Percentiles rank a stretch among this genome's conserved stretches.
Evolutionary conservation across 2,888 invertebrate species (phyloP).

Genomic region (Eupithecia inturbata): DNA sequence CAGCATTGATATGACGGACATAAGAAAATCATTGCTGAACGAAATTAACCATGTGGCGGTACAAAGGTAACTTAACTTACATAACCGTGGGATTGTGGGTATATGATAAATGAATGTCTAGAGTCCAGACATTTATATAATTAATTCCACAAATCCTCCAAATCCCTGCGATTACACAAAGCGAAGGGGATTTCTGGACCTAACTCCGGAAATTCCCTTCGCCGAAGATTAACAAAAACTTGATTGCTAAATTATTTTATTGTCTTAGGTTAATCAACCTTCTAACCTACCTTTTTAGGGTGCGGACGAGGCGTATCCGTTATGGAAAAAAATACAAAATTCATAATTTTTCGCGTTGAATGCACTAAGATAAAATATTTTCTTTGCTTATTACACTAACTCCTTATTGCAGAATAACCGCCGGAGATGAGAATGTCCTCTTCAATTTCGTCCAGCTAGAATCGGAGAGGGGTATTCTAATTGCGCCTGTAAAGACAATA

Average conservation of each 20-base stretch:
- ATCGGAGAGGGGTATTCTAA: constrained; percentile 87
- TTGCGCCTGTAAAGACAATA: constrained; percentile 84
- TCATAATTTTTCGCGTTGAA: too few species aligned
- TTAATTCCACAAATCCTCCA: not conserved
- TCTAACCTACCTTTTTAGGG: too few species aligned
- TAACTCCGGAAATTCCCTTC: too few species aligned
- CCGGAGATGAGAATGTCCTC: constrained; percentile 88
- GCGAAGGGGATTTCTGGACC: too few species aligned
- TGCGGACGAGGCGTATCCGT: too few species aligned
- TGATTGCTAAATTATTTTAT: too few species aligned
- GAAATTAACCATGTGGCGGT: constrained; percentile 86
- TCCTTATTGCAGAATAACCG: constrained; percentile 80
- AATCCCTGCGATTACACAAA: too few species aligned
- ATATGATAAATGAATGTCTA: too few species aligned
- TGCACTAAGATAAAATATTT: not conserved
- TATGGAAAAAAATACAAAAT: too few species aligned
- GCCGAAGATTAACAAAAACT: too few species aligned
- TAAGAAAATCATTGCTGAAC: constrained; percentile 88
- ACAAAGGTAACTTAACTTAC: constrained; percentile 59
- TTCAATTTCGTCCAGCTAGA: constrained; percentile 91
- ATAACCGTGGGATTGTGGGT: not conserved
- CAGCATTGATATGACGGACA: constrained; percentile 87
- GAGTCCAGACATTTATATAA: not conserved
- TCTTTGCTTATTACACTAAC: not conserved
- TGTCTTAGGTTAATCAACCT: too few species aligned